These are phyloP conservation scores for Acanthurus tractus DNA, from an alignment of 2,797 vertebrate species.

Conservation along the genomic window DNA sequence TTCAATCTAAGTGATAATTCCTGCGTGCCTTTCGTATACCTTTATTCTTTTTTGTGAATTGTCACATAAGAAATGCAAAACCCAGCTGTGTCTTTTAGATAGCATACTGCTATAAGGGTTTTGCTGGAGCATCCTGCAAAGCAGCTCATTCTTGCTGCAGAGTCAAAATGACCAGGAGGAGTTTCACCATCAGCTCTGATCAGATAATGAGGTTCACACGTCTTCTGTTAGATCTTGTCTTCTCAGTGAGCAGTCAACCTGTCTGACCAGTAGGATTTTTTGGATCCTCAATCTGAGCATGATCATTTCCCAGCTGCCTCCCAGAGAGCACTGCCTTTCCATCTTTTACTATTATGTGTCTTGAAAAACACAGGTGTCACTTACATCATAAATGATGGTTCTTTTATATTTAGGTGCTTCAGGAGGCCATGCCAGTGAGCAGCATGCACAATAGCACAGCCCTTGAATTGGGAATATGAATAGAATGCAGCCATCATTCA, in stretches of 20 bases:
- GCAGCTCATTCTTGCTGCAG: neutral
- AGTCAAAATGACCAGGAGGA: constrained; percentile 4
- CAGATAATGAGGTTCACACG: constrained; percentile 20
- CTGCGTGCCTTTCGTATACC: too few species aligned
- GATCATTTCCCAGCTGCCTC: neutral
- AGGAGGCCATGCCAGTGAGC: constrained; percentile 19
- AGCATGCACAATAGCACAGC: constrained; percentile 24
- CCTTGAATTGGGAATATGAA: constrained; percentile 30
- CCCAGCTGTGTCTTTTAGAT: neutral
- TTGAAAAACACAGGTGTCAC: constrained; percentile 15
- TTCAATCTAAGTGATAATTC: too few species aligned
- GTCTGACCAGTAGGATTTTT: neutral
- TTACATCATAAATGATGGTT: constrained; percentile 10
- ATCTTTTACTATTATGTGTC: neutral
- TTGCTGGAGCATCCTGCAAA: constrained; percentile 7
- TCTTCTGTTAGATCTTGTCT: constrained; percentile 9
- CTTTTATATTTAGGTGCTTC: constrained; percentile 27
- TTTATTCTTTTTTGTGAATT: neutral
- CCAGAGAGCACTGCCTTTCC: neutral
- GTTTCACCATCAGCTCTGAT: neutral
- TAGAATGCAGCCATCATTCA: constrained; percentile 46
- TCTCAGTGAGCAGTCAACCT: neutral
- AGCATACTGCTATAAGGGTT: neutral
- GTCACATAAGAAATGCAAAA: neutral
- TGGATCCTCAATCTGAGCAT: neutral